Evolutionary conservation across 1,140 invertebrate species (phyloP), one percentile per base, ranked within the genome.

Genomic region (Brachionus rotundiformis): DNA sequence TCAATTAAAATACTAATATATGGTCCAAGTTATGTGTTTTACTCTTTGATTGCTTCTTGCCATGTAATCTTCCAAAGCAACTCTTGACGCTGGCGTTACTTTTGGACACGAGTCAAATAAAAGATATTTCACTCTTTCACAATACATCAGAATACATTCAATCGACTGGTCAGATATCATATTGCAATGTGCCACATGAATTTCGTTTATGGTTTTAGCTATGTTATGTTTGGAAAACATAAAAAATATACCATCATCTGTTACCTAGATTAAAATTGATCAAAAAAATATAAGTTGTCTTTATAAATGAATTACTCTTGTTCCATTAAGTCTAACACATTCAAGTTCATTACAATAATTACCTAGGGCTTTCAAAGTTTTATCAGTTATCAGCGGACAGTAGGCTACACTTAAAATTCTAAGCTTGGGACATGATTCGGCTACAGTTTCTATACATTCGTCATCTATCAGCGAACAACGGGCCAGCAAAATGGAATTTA

Each of bases 1-100:
- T n/a, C 39, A 41, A 6, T 41, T 41, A 41, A 41, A 41, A 13
- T 41, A 10, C 47, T 63, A 79, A 79, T 79, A 79, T 25, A 79
- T 63, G 25, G 76, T 79, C 76, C 76, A 79, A 36, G 76, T 79
- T 25, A 79, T 29, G n/a, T 79, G 76, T 11, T 79, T 79, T 4
- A 79, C 33, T 79, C 59, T 79, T 63, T 79, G 47, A 31, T 59
- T 33, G 11, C 25, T 39, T 59, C 16, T 54, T 23, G 7, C 59
- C 76, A 79, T 59, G 25, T 59, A 79, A 54, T 54, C 47, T 31
- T 79, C 76, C 1, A 79, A 23, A 19, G 47, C 76, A 13, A 79
- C 10, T 39, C 76, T 79, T 59, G 76, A 59, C 10, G 47, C 47
- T 11, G 10, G 44, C 11, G 76, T 79, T 7, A 79, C 47, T 59